Percentiles rank a stretch among this genome's conserved stretches.
These are phyloP conservation scores for Drosophila teissieri DNA, from an alignment of 1,140 invertebrate genomes.

Conservation along the genomic window DNA sequence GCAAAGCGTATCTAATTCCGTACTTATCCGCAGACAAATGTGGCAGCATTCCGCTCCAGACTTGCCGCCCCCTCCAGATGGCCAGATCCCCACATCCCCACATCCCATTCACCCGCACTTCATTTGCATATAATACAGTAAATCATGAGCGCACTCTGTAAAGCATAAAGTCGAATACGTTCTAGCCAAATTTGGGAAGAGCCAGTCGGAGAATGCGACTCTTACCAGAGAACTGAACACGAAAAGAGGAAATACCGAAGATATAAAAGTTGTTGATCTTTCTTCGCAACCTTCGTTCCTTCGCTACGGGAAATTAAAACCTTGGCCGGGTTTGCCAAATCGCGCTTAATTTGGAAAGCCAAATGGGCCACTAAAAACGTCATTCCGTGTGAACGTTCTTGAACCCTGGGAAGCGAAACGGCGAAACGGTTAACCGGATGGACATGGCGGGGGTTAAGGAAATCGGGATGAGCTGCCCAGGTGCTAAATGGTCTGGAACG, in stretches of 20 bases:
- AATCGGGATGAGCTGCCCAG: conserved; percentile 28
- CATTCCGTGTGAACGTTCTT: conserved; percentile 70
- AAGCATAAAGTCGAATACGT: conserved; percentile 52
- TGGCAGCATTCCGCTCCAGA: conserved; percentile 39
- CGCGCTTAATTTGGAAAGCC: conserved; percentile 46
- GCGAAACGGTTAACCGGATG: background rate
- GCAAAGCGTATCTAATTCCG: conserved; percentile 70
- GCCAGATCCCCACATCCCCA: background rate
- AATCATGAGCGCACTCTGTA: conserved; percentile 68
- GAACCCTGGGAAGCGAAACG: conserved; percentile 43
- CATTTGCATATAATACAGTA: conserved; percentile 79
- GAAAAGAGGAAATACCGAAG: background rate
- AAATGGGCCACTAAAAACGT: conserved; percentile 48
- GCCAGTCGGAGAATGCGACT: conserved; percentile 39
- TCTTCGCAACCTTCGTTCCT: conserved; percentile 44
- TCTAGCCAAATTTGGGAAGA: conserved; percentile 65
- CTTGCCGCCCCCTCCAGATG: conserved; percentile 7
- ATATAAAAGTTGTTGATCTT: conserved; percentile 34
- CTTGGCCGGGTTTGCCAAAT: conserved; percentile 64
- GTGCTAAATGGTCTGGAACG: conserved; percentile 73
- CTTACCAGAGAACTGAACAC: background rate
- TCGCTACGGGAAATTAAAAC: conserved; percentile 70
- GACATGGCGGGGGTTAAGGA: background rate
- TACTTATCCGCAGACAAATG: conserved; percentile 49
- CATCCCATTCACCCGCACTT: conserved; percentile 26